Evolutionary conservation across 1,140 invertebrate genomes (phyloP).

Genomic region (Pseudoatta argentina): DNA sequence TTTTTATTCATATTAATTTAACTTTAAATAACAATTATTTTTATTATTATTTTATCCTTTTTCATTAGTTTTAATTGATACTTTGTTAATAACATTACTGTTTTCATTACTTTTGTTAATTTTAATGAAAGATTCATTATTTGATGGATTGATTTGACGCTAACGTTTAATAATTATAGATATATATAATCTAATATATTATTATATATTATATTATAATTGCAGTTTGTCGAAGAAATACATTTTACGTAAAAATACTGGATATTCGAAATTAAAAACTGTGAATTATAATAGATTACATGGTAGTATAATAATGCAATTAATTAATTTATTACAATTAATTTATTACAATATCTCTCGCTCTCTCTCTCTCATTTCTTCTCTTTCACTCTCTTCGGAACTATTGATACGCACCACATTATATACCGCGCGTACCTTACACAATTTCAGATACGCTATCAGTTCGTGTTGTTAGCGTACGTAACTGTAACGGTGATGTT

Average conservation of each 20-base stretch:
- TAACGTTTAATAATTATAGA: background rate
- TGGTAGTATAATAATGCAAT: background rate
- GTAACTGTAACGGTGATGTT: slow-evolving; percentile 29
- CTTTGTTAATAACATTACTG: background rate
- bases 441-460: slow-evolving; percentile 69
- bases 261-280: background rate
- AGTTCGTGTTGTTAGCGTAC: slow-evolving; percentile 13
- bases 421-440: slow-evolving; percentile 56
- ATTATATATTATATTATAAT: background rate
- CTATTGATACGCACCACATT: slow-evolving; percentile 43
- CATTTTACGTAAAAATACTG: background rate
- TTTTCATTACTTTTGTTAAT: background rate
- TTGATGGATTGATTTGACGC: background rate
- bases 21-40: slow-evolving; percentile 8
- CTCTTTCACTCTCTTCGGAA: background rate
- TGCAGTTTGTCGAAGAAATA: background rate
- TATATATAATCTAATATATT: background rate
- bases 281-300: background rate
- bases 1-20: background rate
- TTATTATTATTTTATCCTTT: background rate
- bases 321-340: background rate
- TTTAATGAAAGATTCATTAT: slow-evolving; percentile 9
- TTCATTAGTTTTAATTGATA: background rate
- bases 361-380: background rate
- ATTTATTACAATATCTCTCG: background rate